These are phyloP conservation scores for Pteropus rufus DNA, from an alignment of 2,797 vertebrate genomes.

Conservation along the genomic window DNA sequence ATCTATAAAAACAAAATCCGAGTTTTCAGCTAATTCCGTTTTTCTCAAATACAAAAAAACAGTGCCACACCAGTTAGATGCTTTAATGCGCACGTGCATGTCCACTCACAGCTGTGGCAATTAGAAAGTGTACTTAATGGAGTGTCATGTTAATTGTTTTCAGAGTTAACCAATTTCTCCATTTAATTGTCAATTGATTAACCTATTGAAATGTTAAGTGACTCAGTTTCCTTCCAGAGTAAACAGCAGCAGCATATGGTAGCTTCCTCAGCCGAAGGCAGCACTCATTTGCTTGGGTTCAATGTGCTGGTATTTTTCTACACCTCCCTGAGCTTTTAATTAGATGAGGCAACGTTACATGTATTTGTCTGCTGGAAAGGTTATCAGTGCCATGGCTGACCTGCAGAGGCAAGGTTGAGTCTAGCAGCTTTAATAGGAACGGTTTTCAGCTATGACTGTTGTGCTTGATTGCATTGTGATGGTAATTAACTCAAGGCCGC, in stretches of 20 bases:
- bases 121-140: conserved; percentile 90
- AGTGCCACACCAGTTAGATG: conserved; percentile 52
- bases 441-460: conserved; percentile 84
- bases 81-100: conserved; percentile 81
- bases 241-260: conserved; percentile 83
- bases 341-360: conserved; percentile 87
- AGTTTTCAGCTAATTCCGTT: conserved; percentile 74
- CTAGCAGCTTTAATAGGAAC: conserved; percentile 83
- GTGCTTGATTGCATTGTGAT: conserved; percentile 87
- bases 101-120: conserved; percentile 86
- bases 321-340: conserved; percentile 87
- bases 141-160: conserved; percentile 91
- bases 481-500: conserved; percentile 85
- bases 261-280: conserved; percentile 82
- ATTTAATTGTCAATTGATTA: conserved; percentile 92
- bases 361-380: conserved; percentile 86
- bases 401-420: conserved; percentile 83
- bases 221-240: conserved; percentile 90
- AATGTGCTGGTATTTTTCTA: conserved; percentile 85
- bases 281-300: conserved; percentile 79
- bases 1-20: conserved; percentile 67
- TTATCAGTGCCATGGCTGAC: conserved; percentile 86
- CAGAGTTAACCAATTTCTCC: conserved; percentile 89
- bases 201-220: conserved; percentile 92
- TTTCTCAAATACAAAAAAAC: conserved; percentile 66